These are phyloP conservation scores for Caenorhabditis macrosperma DNA, from an alignment of 2,888 invertebrate genomes.

Conservation along the genomic window DNA sequence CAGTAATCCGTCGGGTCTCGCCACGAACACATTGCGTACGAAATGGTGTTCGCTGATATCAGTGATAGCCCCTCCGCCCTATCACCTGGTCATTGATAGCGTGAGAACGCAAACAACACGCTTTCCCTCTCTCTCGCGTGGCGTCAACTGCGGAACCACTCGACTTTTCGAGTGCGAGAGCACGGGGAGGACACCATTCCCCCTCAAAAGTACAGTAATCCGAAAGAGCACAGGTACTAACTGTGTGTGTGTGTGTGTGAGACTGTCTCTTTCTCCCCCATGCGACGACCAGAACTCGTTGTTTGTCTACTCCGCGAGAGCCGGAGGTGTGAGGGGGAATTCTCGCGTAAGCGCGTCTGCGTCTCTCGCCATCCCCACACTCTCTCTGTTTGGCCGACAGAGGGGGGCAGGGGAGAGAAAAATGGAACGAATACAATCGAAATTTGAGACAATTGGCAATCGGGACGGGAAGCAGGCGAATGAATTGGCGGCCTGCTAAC, in stretches of 20 bases:
- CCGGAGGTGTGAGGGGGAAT: slow-evolving; percentile 42
- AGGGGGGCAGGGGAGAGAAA: slow-evolving; percentile 2
- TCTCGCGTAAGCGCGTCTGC: neutral
- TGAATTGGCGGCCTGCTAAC: neutral
- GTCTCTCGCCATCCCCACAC: slow-evolving; percentile 16
- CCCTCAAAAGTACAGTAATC: too few species aligned
- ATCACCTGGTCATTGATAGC: slow-evolving; percentile 13
- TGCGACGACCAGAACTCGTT: slow-evolving; percentile 11
- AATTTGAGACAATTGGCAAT: slow-evolving; percentile 55
- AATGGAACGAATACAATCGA: slow-evolving; percentile 49
- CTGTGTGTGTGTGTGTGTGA: neutral
- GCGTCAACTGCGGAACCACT: too few species aligned
- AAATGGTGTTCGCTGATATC: too few species aligned
- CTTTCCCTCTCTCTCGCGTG: slow-evolving; percentile 4
- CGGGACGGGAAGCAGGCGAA: slow-evolving; percentile 13
- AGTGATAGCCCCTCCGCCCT: too few species aligned
- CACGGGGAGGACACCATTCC: neutral
- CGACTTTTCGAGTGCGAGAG: slow-evolving; percentile 20
- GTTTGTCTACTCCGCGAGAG: slow-evolving; percentile 27
- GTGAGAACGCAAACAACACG: slow-evolving; percentile 31
- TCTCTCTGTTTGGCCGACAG: slow-evolving; percentile 25
- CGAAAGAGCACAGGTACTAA: neutral
- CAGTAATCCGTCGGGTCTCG: too few species aligned
- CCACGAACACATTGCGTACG: too few species aligned
- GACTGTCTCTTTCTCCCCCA: neutral